Base-by-base conservation (phyloP, 2,888 invertebrate species). In the Lasioglossum marginatum region DNA sequence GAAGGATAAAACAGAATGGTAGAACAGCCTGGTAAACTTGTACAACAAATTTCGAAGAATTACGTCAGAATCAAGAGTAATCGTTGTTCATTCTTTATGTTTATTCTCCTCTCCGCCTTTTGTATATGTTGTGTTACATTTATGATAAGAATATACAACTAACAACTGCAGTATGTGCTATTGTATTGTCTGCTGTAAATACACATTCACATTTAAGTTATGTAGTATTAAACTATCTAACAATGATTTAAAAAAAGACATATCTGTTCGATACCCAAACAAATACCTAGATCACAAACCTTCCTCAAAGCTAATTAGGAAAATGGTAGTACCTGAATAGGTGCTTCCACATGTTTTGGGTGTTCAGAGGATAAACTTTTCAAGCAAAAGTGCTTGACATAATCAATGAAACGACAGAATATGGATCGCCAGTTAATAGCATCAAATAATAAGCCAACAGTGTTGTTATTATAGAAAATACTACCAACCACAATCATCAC, bases 401-500 rank as follows among this genome's bases (percentile, higher is more conserved):
- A 88, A 91, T 91, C 91, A 91, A 92, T 81, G 90, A 92, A 93
- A 91, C 86, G 87, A 90, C 85, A 91, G 85, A 92, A 92, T 92
- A 91, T 87, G 71, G 88, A 89, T 88, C 90, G 92, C 91, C 93
- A 93, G 86, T 93, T 90, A 88, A 93, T 85, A 89, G 90, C 88
- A 90, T 91, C 92, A 91, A 93, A 92, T 83, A 94, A 92, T 91
- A 94, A 93, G 93, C 91, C 92, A 89, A 94, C 79, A 90, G 87
- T 92, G 87, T 91, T 91, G 92, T 92, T 93, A 93, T 93, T 93
- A 93, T 93, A 94, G 91, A 95, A 88, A 91, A 93, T 90, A 92
- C 93, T 94, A 93, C 92, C 93, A 88, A 94, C 90, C 91, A 93
- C 89, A 92, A 94, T 92, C 92, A 93, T 92, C 91, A 92, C 91